A percentile compares a stretch with the other conserved stretches of the same genome.
phyloP scores from a whole-genome alignment of 2,113 vertebrate species.

The Xyrauchen texanus region DNA sequence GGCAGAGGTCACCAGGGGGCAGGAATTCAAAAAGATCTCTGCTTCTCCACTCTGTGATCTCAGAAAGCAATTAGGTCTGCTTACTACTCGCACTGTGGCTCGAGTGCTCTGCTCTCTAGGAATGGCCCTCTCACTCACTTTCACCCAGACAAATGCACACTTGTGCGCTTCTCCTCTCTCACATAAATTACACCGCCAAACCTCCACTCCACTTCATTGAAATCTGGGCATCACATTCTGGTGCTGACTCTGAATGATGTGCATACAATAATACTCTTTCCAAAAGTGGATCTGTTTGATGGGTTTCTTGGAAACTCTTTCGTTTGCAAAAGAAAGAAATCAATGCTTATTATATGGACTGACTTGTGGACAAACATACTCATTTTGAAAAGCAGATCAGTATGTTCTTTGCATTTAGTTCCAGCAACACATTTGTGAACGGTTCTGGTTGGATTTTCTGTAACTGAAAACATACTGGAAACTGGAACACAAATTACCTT shows the following conservation, averaged over 20 bases:
- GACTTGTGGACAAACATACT: slow-evolving; percentile 29
- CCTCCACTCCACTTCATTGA: slow-evolving; percentile 17
- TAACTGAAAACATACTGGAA: background rate
- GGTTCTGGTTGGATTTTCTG: background rate
- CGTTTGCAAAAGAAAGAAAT: background rate
- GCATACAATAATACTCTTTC: slow-evolving; percentile 10
- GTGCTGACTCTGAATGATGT: background rate
- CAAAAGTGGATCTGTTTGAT: slow-evolving; percentile 18
- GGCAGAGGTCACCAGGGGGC: slow-evolving; percentile 30
- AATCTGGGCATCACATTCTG: slow-evolving; percentile 19
- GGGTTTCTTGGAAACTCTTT: slow-evolving; percentile 14
- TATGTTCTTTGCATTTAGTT: background rate
- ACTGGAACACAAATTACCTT: background rate
- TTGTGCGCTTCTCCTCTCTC: slow-evolving; percentile 30
- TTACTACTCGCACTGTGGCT: slow-evolving; percentile 39
- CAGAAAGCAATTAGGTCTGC: slow-evolving; percentile 48
- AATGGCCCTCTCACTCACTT: slow-evolving; percentile 50
- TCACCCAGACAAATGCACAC: background rate
- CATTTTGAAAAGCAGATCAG: slow-evolving; percentile 13
- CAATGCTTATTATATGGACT: background rate
- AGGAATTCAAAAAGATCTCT: slow-evolving; percentile 50
- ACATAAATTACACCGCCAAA: slow-evolving; percentile 36
- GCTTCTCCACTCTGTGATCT: slow-evolving; percentile 67
- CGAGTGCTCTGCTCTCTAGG: slow-evolving; percentile 72
- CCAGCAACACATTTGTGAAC: slow-evolving; percentile 12